Evolutionary conservation across 2,113 vertebrate species (phyloP).

Genomic region (Anser cygnoides): DNA sequence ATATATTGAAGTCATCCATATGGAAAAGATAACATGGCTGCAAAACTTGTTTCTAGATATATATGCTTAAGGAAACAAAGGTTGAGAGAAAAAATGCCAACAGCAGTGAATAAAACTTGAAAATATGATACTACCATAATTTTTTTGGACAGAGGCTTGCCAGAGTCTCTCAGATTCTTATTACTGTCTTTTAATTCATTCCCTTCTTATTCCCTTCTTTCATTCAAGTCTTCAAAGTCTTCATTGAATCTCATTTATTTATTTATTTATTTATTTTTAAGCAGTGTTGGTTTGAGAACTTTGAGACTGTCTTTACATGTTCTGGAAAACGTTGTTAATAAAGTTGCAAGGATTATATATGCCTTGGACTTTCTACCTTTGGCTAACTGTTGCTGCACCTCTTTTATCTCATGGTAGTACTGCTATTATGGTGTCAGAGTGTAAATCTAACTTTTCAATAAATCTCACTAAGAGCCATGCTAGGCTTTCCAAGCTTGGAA

Average conservation of each 20-base stretch:
- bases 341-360: background rate
- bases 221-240: background rate
- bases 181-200: background rate
- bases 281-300: background rate
- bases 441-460: background rate
- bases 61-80: background rate
- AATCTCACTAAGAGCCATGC: background rate
- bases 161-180: background rate
- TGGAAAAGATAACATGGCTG: background rate
- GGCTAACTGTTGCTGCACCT: background rate
- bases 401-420: background rate
- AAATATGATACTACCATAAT: background rate
- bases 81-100: background rate
- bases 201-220: background rate
- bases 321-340: background rate
- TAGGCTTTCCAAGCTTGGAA: background rate
- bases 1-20: background rate
- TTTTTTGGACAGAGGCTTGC: background rate
- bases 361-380: background rate
- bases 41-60: background rate
- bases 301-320: background rate
- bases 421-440: background rate
- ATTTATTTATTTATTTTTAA: background rate
- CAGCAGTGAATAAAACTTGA: background rate
- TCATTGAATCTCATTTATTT: background rate